Conservation (phyloP, 2,888 invertebrate species). For the Volucella inanis region DNA sequence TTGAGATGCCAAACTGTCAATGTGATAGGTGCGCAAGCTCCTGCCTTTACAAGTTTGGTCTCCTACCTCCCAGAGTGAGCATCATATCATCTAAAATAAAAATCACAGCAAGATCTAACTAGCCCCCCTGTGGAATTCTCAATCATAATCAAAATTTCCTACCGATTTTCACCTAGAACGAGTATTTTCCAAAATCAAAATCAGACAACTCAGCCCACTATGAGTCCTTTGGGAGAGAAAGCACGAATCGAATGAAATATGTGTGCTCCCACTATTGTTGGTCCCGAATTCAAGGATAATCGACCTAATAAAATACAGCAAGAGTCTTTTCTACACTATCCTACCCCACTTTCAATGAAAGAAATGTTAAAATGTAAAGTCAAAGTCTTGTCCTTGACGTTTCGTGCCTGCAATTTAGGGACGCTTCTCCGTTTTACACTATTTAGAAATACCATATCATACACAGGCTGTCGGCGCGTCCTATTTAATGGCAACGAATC, state of each 20-base stretch:
- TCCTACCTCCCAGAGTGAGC: no score
- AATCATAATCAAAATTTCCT: no score
- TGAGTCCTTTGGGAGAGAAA: no score
- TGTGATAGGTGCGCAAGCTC: no score
- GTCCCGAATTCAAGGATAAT: slow-evolving; percentile 72
- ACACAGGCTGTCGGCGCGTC: slow-evolving; percentile 57
- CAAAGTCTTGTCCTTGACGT: background rate
- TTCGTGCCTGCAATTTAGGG: background rate
- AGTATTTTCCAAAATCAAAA: no score
- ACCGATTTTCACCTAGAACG: no score
- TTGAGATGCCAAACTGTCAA: no score
- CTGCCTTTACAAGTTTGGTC: no score
- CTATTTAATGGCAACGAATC: slow-evolving; percentile 66
- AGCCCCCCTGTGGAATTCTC: no score
- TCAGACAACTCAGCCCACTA: no score
- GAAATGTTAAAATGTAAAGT: slow-evolving; percentile 6
- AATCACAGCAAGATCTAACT: no score
- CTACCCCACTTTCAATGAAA: background rate
- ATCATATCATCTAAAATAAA: no score
- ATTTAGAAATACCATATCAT: slow-evolving; percentile 47
- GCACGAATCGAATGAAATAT: slow-evolving; percentile 60
- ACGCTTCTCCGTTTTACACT: slow-evolving; percentile 7
- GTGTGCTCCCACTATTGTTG: slow-evolving; percentile 28
- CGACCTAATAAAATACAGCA: slow-evolving; percentile 68
- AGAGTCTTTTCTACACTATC: slow-evolving; percentile 25